Percentiles rank a stretch among this genome's conserved stretches.
Evolutionary conservation across 2,888 invertebrate species (phyloP).

Genomic region (Erebia palarica): DNA sequence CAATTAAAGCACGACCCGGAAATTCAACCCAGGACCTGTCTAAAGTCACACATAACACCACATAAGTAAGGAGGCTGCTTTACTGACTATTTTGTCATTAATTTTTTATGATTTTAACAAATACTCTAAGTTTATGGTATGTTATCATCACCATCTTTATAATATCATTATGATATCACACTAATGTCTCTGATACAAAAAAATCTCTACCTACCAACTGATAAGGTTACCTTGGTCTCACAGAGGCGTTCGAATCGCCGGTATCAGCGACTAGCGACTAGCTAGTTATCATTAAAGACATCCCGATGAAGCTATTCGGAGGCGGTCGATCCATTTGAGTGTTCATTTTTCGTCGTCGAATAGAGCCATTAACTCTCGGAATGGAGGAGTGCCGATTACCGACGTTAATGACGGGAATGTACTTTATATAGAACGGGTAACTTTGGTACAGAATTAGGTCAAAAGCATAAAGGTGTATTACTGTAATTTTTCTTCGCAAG

Average conservation of each 20-base stretch:
- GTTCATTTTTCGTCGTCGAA: conserved; percentile 62
- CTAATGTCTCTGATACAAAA: too few species aligned
- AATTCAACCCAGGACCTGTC: too few species aligned
- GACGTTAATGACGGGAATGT: conserved; percentile 55
- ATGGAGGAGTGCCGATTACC: conserved; percentile 62
- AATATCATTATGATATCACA: too few species aligned
- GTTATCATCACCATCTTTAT: too few species aligned
- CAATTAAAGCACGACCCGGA: too few species aligned
- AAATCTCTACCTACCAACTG: neutral
- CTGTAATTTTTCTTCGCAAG: neutral
- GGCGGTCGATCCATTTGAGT: conserved; percentile 50
- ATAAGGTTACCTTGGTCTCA: neutral
- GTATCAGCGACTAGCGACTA: conserved; percentile 50
- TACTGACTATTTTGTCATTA: too few species aligned
- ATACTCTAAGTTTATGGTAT: too few species aligned
- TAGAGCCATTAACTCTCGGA: conserved; percentile 55
- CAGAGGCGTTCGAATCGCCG: neutral
- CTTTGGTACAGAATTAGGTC: conserved; percentile 16
- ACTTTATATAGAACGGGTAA: conserved; percentile 32
- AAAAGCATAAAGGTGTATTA: neutral
- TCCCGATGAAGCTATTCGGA: conserved; percentile 62
- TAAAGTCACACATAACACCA: too few species aligned
- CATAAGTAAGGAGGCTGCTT: too few species aligned
- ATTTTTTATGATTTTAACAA: too few species aligned
- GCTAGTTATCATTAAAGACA: conserved; percentile 54